Conservation (phyloP, 2,888 invertebrate genomes). For the Phaonia tiefii region DNA sequence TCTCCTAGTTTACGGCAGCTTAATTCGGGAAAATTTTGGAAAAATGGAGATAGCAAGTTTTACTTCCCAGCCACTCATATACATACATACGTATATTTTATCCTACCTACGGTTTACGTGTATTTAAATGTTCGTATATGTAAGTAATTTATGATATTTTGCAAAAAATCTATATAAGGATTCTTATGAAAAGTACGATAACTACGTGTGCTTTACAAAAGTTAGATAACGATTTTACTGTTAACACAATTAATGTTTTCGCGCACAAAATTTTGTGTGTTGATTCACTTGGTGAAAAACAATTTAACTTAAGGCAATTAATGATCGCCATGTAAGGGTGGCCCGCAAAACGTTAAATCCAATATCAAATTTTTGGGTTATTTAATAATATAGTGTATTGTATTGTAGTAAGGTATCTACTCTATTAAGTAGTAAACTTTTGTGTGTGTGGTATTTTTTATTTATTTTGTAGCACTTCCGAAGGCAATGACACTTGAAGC, state of each 20-base stretch:
- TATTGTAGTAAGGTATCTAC: not conserved
- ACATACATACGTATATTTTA: too few species aligned
- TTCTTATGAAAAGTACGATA: too few species aligned
- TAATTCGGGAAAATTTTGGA: too few species aligned
- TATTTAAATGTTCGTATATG: too few species aligned
- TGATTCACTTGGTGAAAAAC: not conserved
- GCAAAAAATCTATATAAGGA: too few species aligned
- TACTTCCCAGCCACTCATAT: too few species aligned
- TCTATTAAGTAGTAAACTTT: slow-evolving; percentile 23
- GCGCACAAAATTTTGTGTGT: too few species aligned
- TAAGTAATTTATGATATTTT: too few species aligned
- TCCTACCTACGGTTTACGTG: too few species aligned
- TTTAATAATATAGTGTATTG: slow-evolving; percentile 34
- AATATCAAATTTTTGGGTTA: slow-evolving; percentile 49
- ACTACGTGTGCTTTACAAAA: slow-evolving; percentile 43
- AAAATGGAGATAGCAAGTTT: too few species aligned
- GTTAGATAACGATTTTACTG: slow-evolving; percentile 53
- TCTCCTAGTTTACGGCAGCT: too few species aligned
- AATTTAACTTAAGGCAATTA: slow-evolving; percentile 38
- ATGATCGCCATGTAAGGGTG: slow-evolving; percentile 57
- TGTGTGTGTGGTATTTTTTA: slow-evolving; percentile 7
- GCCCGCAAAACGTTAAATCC: slow-evolving; percentile 57
- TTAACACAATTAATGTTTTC: slow-evolving; percentile 32
- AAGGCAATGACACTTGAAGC: slow-evolving; percentile 76
- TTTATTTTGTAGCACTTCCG: slow-evolving; percentile 70